Conservation (phyloP, 1,140 invertebrate genomes). For the Trichonephila inaurata region DNA sequence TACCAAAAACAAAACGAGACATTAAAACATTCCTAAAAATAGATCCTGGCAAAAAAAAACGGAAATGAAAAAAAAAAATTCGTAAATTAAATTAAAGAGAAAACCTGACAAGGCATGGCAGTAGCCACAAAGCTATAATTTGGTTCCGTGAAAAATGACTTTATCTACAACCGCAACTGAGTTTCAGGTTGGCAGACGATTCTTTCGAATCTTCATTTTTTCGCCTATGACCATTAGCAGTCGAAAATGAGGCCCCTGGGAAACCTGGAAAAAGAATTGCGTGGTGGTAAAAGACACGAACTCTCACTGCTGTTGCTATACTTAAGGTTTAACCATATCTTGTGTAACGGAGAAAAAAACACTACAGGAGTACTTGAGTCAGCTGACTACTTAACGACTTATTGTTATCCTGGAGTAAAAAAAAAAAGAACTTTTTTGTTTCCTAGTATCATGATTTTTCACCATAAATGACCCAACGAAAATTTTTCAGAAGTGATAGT, state of each 20-base stretch:
- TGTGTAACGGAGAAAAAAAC: neutral
- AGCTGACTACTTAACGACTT: constrained; percentile 9
- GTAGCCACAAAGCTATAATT: neutral
- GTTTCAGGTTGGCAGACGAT: constrained; percentile 55
- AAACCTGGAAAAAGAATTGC: neutral
- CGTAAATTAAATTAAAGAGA: constrained; percentile 49
- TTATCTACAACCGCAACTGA: constrained; percentile 30
- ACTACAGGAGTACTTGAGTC: neutral
- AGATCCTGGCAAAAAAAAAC: neutral
- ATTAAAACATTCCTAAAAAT: constrained; percentile 37
- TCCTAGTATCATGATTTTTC: neutral
- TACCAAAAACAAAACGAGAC: neutral
- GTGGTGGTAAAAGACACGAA: constrained; percentile 13
- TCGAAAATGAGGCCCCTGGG: constrained; percentile 48
- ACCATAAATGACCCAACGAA: constrained; percentile 8
- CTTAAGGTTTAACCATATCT: constrained; percentile 14
- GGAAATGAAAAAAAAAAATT: neutral
- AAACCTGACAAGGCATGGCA: neutral
- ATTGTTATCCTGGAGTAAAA: neutral
- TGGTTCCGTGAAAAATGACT: constrained; percentile 36
- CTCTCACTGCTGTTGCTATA: constrained; percentile 29
- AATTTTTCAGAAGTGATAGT: neutral
- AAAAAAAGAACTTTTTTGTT: neutral
- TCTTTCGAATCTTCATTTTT: constrained; percentile 28
- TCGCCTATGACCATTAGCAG: constrained; percentile 31